Percentiles rank a stretch among this genome's conserved stretches.
These are phyloP conservation scores for Choloepus didactylus DNA, from an alignment of 2,797 vertebrate genomes.

Conservation along the genomic window DNA sequence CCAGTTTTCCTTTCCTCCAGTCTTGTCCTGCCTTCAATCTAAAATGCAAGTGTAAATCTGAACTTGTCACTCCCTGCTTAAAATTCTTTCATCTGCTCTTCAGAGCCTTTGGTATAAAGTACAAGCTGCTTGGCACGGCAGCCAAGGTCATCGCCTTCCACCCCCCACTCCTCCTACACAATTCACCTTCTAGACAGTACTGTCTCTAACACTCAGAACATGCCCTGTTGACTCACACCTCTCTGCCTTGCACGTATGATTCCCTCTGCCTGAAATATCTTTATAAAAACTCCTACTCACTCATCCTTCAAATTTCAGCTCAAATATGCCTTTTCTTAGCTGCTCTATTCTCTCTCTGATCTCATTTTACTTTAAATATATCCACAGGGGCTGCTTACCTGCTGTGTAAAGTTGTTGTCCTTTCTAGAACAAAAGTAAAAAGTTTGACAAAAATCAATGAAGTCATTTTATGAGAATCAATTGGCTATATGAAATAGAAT, in stretches of 20 bases:
- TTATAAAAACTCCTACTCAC: slow-evolving; percentile 51
- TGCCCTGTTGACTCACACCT: slow-evolving; percentile 24
- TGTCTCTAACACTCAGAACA: slow-evolving; percentile 2
- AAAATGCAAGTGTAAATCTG: slow-evolving; percentile 6
- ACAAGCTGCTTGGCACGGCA: background rate
- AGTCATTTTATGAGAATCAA: background rate
- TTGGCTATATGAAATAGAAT: background rate
- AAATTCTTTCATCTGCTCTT: background rate
- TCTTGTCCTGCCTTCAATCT: background rate
- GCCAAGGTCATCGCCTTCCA: background rate
- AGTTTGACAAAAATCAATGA: background rate
- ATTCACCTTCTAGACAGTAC: background rate
- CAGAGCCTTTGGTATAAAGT: background rate
- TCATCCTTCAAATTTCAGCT: slow-evolving; percentile 55
- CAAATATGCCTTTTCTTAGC: slow-evolving; percentile 16
- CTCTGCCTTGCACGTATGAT: background rate
- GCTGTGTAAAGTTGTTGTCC: background rate
- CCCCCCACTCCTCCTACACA: background rate
- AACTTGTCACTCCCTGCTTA: background rate
- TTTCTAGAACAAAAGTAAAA: background rate
- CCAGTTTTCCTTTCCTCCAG: background rate
- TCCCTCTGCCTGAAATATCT: slow-evolving; percentile 55
- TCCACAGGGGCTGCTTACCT: background rate
- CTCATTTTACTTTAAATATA: slow-evolving; percentile 10
- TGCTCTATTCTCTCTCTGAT: slow-evolving; percentile 23